Evolutionary conservation across 2,888 invertebrate species (phyloP).

Genomic region (Agriopis marginaria): DNA sequence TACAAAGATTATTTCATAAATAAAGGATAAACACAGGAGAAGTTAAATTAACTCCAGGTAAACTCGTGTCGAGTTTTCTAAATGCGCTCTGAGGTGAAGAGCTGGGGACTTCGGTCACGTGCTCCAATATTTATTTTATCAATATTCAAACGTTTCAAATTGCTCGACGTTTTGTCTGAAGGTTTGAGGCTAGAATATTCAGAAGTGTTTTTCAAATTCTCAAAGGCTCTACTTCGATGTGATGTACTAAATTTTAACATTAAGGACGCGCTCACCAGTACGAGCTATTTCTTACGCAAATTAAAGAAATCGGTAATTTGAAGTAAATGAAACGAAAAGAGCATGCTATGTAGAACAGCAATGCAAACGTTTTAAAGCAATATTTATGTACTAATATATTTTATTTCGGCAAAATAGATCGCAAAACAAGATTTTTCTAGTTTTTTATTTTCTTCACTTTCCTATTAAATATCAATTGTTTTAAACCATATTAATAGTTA

Average conservation of each 20-base stretch:
- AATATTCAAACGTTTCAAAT: conserved; percentile 75
- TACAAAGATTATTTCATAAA: neutral
- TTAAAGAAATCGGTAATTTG: no score
- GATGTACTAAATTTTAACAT: neutral
- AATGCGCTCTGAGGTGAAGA: conserved; percentile 35
- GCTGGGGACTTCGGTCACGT: conserved; percentile 66
- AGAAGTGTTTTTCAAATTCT: conserved; percentile 19
- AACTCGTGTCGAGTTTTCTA: conserved; percentile 13
- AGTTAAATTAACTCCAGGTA: neutral
- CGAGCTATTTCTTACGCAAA: no score
- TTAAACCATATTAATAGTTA: no score
- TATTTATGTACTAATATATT: no score
- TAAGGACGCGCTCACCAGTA: neutral
- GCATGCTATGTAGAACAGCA: no score
- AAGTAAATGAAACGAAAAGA: no score
- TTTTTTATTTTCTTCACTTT: no score
- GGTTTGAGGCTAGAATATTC: conserved; percentile 36
- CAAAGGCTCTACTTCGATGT: neutral
- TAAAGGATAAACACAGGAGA: no score
- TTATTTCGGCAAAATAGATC: no score
- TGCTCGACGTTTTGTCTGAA: conserved; percentile 56
- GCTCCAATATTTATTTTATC: conserved; percentile 78
- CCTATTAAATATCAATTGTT: no score
- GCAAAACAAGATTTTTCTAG: no score
- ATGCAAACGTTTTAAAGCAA: no score